These are phyloP conservation scores for Apteryx mantelli DNA, from an alignment of 2,113 vertebrate genomes.

Conservation along the genomic window DNA sequence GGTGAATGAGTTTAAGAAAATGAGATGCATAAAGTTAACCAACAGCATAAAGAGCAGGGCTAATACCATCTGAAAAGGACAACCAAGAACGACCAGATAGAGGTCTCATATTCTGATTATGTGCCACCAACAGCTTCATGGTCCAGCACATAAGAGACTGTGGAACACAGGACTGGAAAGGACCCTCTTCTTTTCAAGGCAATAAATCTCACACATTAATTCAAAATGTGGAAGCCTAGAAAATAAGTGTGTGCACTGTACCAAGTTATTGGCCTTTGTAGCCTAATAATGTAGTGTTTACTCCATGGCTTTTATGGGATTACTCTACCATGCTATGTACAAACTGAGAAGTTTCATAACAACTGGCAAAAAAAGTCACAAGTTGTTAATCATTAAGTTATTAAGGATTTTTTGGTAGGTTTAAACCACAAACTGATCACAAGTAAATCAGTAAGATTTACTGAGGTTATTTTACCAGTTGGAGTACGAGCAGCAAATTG, in stretches of 20 bases:
- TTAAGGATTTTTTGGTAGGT: constrained; percentile 6
- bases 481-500: not conserved
- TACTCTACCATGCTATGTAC: not conserved
- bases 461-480: not conserved
- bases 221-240: not conserved
- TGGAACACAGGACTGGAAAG: not conserved
- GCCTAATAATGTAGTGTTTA: not conserved
- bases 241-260: not conserved
- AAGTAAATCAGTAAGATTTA: not conserved
- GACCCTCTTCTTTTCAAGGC: not conserved
- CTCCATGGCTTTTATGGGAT: not conserved
- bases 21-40: not conserved
- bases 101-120: no score
- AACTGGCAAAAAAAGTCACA: constrained; percentile 37
- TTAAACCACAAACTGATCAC: constrained; percentile 20
- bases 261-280: not conserved
- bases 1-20: not conserved
- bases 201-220: not conserved
- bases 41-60: not conserved
- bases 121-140: accelerated
- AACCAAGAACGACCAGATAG: not conserved
- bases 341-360: constrained; percentile 11
- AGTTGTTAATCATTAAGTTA: constrained; percentile 28
- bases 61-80: not conserved
- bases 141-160: not conserved